Percentiles rank a stretch among this genome's conserved stretches.
Evolutionary conservation across 2,797 vertebrate species (phyloP).

Genomic region (Mormyrops boulengeri): DNA sequence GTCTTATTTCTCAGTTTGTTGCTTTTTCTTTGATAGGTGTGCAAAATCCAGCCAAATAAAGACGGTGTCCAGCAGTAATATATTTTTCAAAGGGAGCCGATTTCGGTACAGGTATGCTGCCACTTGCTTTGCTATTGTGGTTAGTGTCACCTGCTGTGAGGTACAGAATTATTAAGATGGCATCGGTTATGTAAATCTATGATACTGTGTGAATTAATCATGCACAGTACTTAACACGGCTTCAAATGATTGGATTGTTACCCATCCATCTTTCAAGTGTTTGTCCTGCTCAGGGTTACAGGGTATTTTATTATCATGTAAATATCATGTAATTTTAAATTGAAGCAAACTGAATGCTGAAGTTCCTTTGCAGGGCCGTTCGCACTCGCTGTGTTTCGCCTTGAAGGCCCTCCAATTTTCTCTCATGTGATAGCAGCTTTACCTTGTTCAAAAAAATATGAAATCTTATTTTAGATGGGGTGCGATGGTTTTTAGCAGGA

Average conservation of each 20-base stretch:
- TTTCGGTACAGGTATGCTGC: constrained; percentile 85
- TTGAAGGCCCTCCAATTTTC: not conserved
- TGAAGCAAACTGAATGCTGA: not conserved
- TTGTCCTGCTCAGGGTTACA: not conserved
- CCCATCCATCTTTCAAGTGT: not conserved
- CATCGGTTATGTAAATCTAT: not conserved
- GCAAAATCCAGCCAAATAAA: constrained; percentile 98
- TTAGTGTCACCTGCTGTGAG: not conserved
- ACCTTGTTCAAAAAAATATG: not conserved
- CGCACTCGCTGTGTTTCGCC: not conserved
- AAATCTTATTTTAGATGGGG: not conserved
- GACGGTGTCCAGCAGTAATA: constrained; percentile 94
- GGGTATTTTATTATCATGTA: not conserved
- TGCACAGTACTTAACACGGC: not conserved
- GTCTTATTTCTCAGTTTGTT: not conserved
- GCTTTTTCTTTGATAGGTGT: constrained; percentile 64
- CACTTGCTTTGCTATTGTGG: not conserved
- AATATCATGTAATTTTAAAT: not conserved
- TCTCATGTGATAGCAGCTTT: not conserved
- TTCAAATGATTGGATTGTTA: not conserved
- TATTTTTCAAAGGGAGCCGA: constrained; percentile 98
- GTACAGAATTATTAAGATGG: not conserved
- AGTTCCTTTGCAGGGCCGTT: not conserved
- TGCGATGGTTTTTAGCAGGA: not conserved
- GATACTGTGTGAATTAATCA: not conserved